phyloP scores from a whole-genome alignment of 2,888 invertebrate species.

The Meteorus cinctellus region DNA sequence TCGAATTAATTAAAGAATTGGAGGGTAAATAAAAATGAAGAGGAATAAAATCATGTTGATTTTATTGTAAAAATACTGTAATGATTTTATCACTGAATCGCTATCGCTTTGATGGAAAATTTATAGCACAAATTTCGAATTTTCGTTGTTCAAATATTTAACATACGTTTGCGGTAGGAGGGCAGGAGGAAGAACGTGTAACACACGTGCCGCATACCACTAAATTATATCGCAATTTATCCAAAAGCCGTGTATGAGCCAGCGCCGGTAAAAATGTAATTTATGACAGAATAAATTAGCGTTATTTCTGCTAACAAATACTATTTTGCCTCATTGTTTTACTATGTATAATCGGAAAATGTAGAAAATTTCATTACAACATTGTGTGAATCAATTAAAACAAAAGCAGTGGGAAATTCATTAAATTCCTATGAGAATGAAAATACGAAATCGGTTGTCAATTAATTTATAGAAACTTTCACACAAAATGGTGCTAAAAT shows the following conservation, averaged over 20 bases:
- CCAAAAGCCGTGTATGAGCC: slow-evolving; percentile 19
- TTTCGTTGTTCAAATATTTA: slow-evolving; percentile 55
- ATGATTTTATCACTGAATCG: background rate
- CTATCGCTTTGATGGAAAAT: background rate
- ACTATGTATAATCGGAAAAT: background rate
- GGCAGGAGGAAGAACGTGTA: slow-evolving; percentile 10
- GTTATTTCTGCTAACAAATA: background rate
- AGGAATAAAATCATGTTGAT: background rate
- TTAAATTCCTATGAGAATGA: too few relatives aligned
- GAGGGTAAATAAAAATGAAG: too few relatives aligned
- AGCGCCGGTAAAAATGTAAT: background rate
- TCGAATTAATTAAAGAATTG: too few relatives aligned
- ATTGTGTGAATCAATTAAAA: too few relatives aligned
- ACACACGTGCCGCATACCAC: slow-evolving; percentile 41
- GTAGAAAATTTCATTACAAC: background rate
- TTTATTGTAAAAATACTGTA: background rate
- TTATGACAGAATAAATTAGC: background rate
- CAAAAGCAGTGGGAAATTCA: too few relatives aligned
- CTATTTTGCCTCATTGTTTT: background rate
- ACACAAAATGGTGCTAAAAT: too few relatives aligned
- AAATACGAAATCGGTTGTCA: too few relatives aligned
- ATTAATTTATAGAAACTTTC: too few relatives aligned
- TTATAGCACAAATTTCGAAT: slow-evolving; percentile 41
- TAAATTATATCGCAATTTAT: slow-evolving; percentile 51
- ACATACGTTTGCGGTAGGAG: slow-evolving; percentile 36